Percentiles rank a stretch among this genome's conserved stretches.
Evolutionary conservation across 2,888 invertebrate genomes (phyloP).

Genomic region (Acheta domesticus): DNA sequence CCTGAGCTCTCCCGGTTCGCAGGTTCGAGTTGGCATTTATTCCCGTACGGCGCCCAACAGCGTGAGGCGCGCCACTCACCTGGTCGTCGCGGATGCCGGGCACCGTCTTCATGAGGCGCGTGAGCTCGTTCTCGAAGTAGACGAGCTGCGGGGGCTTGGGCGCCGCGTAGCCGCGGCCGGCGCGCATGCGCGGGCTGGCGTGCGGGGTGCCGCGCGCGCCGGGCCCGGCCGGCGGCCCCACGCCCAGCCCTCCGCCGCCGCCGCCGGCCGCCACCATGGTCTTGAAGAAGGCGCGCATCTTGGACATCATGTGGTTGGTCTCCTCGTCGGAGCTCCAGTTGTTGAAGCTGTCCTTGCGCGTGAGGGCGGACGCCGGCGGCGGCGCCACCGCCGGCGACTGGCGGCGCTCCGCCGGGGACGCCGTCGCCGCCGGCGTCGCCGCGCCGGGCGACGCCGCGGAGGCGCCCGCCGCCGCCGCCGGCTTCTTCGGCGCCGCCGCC

Average conservation of each 20-base stretch:
- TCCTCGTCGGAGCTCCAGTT: conserved; percentile 94
- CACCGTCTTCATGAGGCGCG: conserved; percentile 87
- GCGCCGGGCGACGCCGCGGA: background rate
- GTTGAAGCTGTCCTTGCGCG: conserved; percentile 85
- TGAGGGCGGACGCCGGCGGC: conserved; percentile 57
- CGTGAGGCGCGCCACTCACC: no score
- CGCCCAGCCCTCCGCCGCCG: conserved; percentile 41
- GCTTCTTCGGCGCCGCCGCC: conserved; percentile 20
- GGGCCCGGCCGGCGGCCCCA: conserved; percentile 55
- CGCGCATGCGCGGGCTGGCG: conserved; percentile 49
- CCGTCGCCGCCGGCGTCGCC: background rate
- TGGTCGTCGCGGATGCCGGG: conserved; percentile 88
- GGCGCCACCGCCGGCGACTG: conserved; percentile 49
- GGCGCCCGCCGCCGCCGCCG: background rate
- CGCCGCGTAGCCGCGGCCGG: conserved; percentile 50
- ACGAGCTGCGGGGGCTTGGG: conserved; percentile 81
- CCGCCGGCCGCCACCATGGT: conserved; percentile 72
- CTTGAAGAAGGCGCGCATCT: conserved; percentile 89
- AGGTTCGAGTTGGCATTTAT: no score
- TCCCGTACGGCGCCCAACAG: no score
- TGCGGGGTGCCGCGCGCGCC: conserved; percentile 32
- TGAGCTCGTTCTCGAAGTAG: conserved; percentile 85
- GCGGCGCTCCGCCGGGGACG: background rate
- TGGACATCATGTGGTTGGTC: conserved; percentile 92
- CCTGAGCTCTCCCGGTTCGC: no score